Evolutionary conservation across 1,140 invertebrate genomes (phyloP).

Genomic region (Drosophila ercepeae): DNA sequence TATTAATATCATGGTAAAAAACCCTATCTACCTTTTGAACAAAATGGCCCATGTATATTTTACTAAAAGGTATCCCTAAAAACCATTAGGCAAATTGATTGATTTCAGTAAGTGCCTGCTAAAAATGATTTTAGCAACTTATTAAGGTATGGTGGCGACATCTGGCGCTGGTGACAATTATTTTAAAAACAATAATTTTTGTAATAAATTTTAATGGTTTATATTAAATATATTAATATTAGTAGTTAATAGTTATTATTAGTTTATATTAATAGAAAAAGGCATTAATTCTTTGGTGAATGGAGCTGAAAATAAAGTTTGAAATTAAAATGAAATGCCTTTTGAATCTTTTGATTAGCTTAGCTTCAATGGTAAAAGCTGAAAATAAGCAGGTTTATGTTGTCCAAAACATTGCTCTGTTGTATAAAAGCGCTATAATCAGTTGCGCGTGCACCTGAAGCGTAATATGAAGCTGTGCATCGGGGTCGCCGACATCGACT

Average conservation of each 20-base stretch:
- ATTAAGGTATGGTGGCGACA: neutral
- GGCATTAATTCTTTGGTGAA: no score
- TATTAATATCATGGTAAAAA: no score
- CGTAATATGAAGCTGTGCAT: slow-evolving; percentile 22
- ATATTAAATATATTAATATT: no score
- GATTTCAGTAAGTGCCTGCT: neutral
- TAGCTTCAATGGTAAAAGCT: neutral
- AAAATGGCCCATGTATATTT: no score
- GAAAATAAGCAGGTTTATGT: neutral
- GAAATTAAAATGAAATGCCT: neutral
- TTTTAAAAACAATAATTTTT: neutral
- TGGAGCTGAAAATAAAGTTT: no score
- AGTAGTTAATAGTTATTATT: no score
- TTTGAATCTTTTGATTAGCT: neutral
- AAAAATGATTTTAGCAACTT: no score
- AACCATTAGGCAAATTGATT: no score
- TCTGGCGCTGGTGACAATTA: neutral
- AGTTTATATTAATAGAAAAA: no score
- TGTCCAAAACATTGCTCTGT: slow-evolving; percentile 5
- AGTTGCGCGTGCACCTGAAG: slow-evolving; percentile 40
- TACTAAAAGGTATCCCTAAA: no score
- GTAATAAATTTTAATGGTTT: neutral
- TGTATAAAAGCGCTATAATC: slow-evolving; percentile 25
- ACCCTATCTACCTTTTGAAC: no score
- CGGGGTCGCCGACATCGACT: slow-evolving; percentile 1